phyloP scores from a whole-genome alignment of 2,797 vertebrate genomes.

The Varecia variegata region DNA sequence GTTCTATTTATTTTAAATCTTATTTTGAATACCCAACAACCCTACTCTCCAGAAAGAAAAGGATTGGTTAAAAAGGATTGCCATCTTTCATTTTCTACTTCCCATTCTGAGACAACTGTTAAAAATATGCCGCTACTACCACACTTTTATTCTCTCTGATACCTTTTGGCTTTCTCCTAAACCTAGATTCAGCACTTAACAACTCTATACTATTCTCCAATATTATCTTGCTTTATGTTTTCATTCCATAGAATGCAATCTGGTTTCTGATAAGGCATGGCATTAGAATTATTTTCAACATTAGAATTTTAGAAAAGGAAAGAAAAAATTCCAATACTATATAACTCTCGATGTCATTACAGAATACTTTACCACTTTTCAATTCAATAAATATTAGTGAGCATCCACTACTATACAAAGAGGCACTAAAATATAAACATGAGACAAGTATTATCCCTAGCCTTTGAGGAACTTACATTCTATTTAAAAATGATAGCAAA shows the following conservation, averaged over 20 bases:
- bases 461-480: background rate
- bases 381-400: background rate
- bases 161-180: background rate
- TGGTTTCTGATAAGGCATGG: background rate
- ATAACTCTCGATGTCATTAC: background rate
- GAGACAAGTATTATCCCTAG: background rate
- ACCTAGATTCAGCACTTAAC: background rate
- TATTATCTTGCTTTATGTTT: background rate
- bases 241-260: background rate
- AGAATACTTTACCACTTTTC: background rate
- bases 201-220: background rate
- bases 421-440: background rate
- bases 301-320: slow-evolving; percentile 7
- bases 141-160: background rate
- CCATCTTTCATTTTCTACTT: background rate
- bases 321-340: background rate
- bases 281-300: slow-evolving; percentile 15
- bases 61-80: background rate
- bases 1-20: background rate
- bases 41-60: background rate
- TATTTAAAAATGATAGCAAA: background rate
- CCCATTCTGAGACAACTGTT: background rate
- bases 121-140: background rate
- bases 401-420: background rate
- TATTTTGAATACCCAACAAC: background rate